Base-by-base conservation (phyloP, 2,797 vertebrate species). In the Strix occidentalis region DNA sequence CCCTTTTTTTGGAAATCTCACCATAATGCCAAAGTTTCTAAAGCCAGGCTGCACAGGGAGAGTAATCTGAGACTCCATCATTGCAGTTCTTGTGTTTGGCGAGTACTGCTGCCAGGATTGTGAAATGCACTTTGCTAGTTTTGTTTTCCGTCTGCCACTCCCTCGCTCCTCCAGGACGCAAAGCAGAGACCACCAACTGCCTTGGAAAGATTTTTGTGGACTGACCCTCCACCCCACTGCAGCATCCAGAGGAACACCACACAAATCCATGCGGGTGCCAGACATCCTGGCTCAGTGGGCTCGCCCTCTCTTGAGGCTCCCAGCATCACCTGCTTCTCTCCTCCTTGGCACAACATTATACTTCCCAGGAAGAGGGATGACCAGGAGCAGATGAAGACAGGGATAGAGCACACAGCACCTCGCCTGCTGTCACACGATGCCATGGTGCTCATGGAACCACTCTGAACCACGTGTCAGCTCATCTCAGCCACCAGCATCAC, bases 401-500 rank as follows among this genome's bases (percentile, higher is more conserved):
- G 18, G 37, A 51, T 6, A 29, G 50, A 63, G 18, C 24, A 31
- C 11, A 11, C 41, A 50, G 71, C 29, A 64, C 23, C 19, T 85
- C 12, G 4, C 16, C 16, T 0, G 0, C 33, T 39, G 50, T 43
- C 75, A 63, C 16, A 24, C 0, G 0, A 16, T 0, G 0, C 28
- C 57, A 54, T 4, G 53, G 19, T 71, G 84, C 33, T 31, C 45
- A 37, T 0, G 4, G 68, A 12, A 68, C 37, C 61, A 51, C 58
- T 35, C 28, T 28, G 72, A 71, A 66, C 37, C 74, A 65, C 0
- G 0, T 23, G 56, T 39, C 58, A 57, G 72, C 61, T 77, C 68
- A 29, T 33, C 69, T 78, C 0, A 0, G 85, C 54, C 84, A 83
- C 60, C 37, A 46, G 61, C 24, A 74, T 53, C 66, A 84, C 1